Evolutionary conservation across 2,888 invertebrate genomes (phyloP).

Genomic region (Oxyscelio sp.): DNA sequence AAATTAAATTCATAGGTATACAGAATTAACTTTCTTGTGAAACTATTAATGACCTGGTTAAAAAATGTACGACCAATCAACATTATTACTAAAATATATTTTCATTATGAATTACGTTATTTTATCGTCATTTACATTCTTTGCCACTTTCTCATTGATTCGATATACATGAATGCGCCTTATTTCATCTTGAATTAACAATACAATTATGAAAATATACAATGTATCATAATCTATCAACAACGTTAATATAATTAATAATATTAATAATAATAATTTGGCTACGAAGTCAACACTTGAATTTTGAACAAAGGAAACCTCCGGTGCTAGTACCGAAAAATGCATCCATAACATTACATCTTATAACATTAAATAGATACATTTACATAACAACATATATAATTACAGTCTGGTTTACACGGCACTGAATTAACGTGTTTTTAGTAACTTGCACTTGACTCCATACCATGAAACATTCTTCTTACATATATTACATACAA

Average conservation of each 20-base stretch:
- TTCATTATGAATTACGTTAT: slow-evolving; percentile 22
- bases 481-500: slow-evolving; percentile 28
- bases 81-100: slow-evolving; percentile 53
- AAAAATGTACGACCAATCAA: too few relatives aligned
- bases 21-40: too few relatives aligned
- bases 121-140: slow-evolving; percentile 30
- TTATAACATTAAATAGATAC: slow-evolving; percentile 48
- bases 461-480: slow-evolving; percentile 5
- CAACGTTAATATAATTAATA: slow-evolving; percentile 8
- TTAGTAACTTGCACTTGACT: slow-evolving; percentile 29
- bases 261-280: slow-evolving; percentile 5
- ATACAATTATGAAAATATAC: slow-evolving; percentile 18
- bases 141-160: neutral
- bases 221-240: slow-evolving; percentile 1
- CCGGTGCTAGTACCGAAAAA: slow-evolving; percentile 20
- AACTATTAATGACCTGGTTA: too few relatives aligned
- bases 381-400: slow-evolving; percentile 45
- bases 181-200: neutral
- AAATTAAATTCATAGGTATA: too few relatives aligned
- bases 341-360: slow-evolving; percentile 17
- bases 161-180: neutral
- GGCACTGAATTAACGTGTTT: slow-evolving; percentile 11
- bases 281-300: slow-evolving; percentile 12
- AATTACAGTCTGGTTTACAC: slow-evolving; percentile 43
- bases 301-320: slow-evolving; percentile 17